A percentile compares a stretch with the other conserved stretches of the same genome.
These are phyloP conservation scores for Whitmania pigra DNA, from an alignment of 1,140 invertebrate species.

Conservation along the genomic window DNA sequence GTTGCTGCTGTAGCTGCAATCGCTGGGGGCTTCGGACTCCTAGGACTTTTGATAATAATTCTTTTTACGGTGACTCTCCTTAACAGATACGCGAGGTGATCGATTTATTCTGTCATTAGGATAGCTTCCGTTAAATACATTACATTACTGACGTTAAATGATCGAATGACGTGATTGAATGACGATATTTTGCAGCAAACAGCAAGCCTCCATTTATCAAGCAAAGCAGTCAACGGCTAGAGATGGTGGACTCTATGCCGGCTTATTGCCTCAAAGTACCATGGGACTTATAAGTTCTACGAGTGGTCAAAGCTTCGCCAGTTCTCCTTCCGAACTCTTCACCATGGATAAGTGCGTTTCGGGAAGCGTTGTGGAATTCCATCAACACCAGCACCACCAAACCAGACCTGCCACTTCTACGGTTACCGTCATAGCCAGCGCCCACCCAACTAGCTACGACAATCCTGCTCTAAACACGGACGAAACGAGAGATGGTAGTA, in stretches of 20 bases:
- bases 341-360: not conserved
- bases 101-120: not conserved
- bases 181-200: not conserved
- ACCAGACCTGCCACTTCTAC: not conserved
- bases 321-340: slow-evolving; percentile 7
- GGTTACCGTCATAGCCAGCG: not conserved
- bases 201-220: not conserved
- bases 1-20: not conserved
- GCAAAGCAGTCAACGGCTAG: not conserved
- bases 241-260: not conserved
- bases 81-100: not conserved
- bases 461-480: not conserved
- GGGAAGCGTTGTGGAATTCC: too few relatives aligned
- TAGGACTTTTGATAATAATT: not conserved
- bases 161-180: not conserved
- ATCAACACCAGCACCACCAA: too few relatives aligned
- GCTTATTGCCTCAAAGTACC: not conserved
- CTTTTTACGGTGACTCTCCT: not conserved
- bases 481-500: not conserved
- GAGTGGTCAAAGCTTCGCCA: not conserved
- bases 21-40: not conserved
- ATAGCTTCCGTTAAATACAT: too few relatives aligned
- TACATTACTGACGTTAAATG: not conserved
- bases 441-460: not conserved
- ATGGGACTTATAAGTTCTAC: not conserved